A percentile compares a stretch with the other conserved stretches of the same genome.
Evolutionary conservation across 2,113 vertebrate species (phyloP).

Genomic region (Coptodon rendalli): DNA sequence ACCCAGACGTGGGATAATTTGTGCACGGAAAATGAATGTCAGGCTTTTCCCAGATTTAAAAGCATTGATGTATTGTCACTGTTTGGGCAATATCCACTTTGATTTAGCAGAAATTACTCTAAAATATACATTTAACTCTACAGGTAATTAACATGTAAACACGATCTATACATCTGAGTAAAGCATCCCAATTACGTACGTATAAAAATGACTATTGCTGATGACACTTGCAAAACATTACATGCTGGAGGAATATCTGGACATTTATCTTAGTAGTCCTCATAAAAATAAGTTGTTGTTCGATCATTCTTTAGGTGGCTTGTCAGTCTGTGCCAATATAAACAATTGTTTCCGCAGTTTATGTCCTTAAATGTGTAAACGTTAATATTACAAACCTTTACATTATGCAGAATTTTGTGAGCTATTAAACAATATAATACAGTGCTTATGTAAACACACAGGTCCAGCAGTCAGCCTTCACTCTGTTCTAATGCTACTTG

Average conservation of each 20-base stretch:
- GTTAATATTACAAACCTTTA: slow-evolving; percentile 39
- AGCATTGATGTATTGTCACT: background rate
- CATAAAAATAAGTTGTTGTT: slow-evolving; percentile 18
- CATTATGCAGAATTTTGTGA: slow-evolving; percentile 24
- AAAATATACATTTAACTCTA: background rate
- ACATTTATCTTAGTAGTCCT: slow-evolving; percentile 6
- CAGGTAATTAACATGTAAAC: background rate
- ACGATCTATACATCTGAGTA: background rate
- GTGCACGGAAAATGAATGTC: slow-evolving; percentile 12
- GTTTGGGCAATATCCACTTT: background rate
- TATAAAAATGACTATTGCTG: slow-evolving; percentile 35
- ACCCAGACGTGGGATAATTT: background rate
- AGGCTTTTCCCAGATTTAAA: background rate
- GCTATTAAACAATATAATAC: slow-evolving; percentile 12
- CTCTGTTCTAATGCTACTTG: slow-evolving; percentile 9
- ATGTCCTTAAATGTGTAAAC: slow-evolving; percentile 13
- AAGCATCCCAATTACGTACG: slow-evolving; percentile 20
- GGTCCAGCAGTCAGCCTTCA: slow-evolving; percentile 13
- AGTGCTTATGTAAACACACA: slow-evolving; percentile 38
- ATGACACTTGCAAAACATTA: background rate
- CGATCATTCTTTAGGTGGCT: background rate
- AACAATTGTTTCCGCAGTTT: background rate
- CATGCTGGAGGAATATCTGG: slow-evolving; percentile 10
- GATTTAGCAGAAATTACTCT: background rate
- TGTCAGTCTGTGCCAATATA: background rate